A percentile compares a stretch with the other conserved stretches of the same genome.
These are phyloP conservation scores for Zaprionus lachaisei DNA, from an alignment of 1,140 invertebrate genomes.

Conservation along the genomic window DNA sequence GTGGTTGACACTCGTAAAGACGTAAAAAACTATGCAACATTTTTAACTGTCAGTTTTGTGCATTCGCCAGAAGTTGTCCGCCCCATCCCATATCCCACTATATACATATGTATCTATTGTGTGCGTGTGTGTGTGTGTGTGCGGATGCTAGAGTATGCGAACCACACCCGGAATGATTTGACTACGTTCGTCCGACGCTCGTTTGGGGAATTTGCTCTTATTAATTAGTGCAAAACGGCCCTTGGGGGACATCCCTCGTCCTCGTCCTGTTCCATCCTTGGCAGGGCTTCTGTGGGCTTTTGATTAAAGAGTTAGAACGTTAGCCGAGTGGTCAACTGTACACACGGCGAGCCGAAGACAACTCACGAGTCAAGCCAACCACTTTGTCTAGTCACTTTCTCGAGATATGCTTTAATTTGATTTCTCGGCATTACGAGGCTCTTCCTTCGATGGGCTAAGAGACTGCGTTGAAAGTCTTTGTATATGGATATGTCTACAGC, in stretches of 20 bases:
- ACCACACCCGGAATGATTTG: constrained; percentile 31
- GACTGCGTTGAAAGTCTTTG: neutral
- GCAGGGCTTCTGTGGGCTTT: constrained; percentile 56
- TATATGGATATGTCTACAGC: neutral
- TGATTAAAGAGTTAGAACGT: constrained; percentile 68
- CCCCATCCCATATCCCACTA: neutral
- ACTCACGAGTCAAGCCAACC: neutral
- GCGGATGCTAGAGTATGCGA: constrained; percentile 16
- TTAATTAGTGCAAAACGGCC: constrained; percentile 82
- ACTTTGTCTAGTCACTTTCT: neutral
- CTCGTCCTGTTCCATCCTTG: neutral
- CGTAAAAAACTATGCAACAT: constrained; percentile 80
- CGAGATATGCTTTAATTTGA: neutral
- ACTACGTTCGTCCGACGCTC: constrained; percentile 43
- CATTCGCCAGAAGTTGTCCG: constrained; percentile 47
- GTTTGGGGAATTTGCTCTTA: constrained; percentile 75
- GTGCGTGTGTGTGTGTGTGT: constrained; percentile 13
- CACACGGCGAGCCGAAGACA: neutral
- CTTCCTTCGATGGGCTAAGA: neutral
- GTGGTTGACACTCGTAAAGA: constrained; percentile 80
- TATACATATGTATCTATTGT: neutral
- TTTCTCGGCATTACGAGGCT: neutral
- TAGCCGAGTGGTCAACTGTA: constrained; percentile 62
- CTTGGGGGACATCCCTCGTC: constrained; percentile 54
- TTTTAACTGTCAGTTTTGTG: constrained; percentile 73